Percentiles rank a stretch among this genome's conserved stretches.
These are phyloP conservation scores for Heteractis magnifica DNA, from an alignment of 92 coral and sea anemone species.

Conservation along the genomic window DNA sequence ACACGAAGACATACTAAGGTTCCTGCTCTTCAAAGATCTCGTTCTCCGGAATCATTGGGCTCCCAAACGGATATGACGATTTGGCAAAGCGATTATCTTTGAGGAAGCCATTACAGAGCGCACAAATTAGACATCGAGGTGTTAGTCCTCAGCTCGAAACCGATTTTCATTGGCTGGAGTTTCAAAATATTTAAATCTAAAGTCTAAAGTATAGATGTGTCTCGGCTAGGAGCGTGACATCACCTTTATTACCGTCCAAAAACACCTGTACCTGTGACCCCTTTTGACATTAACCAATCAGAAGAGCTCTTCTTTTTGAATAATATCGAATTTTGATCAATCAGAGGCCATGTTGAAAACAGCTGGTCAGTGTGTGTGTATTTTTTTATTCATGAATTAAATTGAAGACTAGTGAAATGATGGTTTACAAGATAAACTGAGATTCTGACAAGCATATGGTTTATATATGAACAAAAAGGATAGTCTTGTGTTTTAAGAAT, in stretches of 20 bases:
- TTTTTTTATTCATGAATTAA: background rate
- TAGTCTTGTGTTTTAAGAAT: too few species aligned
- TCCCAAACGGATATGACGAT: conserved; percentile 14
- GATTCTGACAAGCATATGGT: too few species aligned
- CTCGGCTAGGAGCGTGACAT: conserved; percentile 17
- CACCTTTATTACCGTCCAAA: conserved; percentile 15
- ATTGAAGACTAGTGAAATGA: background rate
- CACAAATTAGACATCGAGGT: background rate
- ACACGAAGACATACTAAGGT: too few species aligned
- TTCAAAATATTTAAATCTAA: background rate
- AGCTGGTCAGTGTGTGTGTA: conserved; percentile 11
- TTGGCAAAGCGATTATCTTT: background rate
- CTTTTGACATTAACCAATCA: conserved; percentile 24
- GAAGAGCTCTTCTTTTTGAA: background rate
- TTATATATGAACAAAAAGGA: too few species aligned
- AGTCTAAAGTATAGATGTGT: conserved; percentile 7
- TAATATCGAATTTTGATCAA: conserved; percentile 3
- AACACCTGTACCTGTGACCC: conserved; percentile 17
- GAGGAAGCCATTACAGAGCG: background rate
- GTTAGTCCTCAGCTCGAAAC: background rate
- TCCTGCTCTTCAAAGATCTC: background rate
- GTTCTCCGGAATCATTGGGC: background rate
- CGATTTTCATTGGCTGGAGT: conserved; percentile 19
- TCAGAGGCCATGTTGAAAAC: background rate
- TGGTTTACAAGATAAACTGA: background rate